Percentiles rank a stretch among this genome's conserved stretches.
These are phyloP conservation scores for Anthrax anthrax DNA, from an alignment of 2,888 invertebrate species.

Conservation along the genomic window DNA sequence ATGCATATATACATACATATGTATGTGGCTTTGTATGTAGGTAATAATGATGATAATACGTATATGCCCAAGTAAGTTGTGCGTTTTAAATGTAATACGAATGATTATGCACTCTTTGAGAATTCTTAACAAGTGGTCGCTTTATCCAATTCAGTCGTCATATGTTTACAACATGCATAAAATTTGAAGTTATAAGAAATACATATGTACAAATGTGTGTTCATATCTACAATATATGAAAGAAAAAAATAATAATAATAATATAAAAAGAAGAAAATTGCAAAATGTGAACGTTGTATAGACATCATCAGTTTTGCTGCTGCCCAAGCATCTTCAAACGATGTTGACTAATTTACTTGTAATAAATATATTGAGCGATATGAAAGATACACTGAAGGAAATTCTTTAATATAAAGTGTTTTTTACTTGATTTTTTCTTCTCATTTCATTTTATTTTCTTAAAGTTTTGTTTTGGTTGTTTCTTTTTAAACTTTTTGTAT, in stretches of 20 bases:
- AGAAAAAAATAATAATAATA: not conserved
- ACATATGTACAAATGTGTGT: no score
- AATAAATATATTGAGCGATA: conserved; percentile 17
- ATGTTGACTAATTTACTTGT: conserved; percentile 15
- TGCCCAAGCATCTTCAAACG: not conserved
- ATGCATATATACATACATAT: no score
- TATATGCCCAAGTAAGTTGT: not conserved
- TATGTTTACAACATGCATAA: not conserved
- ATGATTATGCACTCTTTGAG: not conserved
- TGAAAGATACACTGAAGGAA: conserved; percentile 14
- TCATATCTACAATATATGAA: not conserved
- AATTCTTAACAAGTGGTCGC: not conserved
- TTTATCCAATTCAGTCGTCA: not conserved
- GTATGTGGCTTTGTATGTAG: no score
- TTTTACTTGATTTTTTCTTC: no score
- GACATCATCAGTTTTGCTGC: conserved; percentile 1
- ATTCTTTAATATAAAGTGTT: not conserved
- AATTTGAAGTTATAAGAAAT: no score
- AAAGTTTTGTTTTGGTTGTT: no score
- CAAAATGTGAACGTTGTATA: not conserved
- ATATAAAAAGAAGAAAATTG: not conserved
- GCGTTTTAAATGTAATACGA: no score
- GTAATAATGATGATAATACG: no score
- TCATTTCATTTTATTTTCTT: no score
- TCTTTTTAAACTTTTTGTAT: no score